phyloP scores from a whole-genome alignment of 2,113 vertebrate species.

The Eurystomus gularis region DNA sequence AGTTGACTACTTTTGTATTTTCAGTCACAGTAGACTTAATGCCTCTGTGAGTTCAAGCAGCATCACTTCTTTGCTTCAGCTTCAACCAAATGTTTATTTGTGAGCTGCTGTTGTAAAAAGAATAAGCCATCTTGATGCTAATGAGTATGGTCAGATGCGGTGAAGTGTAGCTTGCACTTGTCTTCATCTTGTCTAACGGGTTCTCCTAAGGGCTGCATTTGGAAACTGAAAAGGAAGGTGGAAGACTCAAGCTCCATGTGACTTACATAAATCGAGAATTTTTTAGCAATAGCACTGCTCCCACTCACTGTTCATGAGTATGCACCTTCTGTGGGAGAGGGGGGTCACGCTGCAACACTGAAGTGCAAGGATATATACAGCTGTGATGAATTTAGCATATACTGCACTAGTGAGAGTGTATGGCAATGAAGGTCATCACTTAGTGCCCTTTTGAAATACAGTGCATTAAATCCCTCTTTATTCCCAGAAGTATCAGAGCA shows the following conservation, averaged over 20 bases:
- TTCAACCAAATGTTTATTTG: background rate
- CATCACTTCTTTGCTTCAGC: background rate
- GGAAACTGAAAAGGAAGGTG: background rate
- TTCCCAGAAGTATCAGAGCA: background rate
- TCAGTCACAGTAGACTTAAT: background rate
- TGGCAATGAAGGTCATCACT: background rate
- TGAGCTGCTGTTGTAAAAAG: background rate
- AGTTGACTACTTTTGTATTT: background rate
- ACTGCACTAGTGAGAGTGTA: background rate
- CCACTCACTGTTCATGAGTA: background rate
- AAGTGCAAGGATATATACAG: background rate
- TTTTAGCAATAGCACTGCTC: background rate
- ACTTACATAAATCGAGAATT: rapidly evolving
- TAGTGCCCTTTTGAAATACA: background rate
- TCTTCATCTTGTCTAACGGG: background rate
- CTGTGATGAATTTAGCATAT: background rate
- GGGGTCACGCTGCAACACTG: background rate
- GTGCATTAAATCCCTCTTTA: background rate
- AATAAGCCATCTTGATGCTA: background rate
- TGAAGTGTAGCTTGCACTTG: background rate
- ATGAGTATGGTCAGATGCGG: background rate
- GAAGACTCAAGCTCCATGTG: background rate
- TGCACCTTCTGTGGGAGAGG: background rate
- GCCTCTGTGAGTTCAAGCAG: background rate
- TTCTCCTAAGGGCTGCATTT: background rate